Evolutionary conservation across 2,113 vertebrate species (phyloP).

Genomic region (Rhinichthys klamathensis): DNA sequence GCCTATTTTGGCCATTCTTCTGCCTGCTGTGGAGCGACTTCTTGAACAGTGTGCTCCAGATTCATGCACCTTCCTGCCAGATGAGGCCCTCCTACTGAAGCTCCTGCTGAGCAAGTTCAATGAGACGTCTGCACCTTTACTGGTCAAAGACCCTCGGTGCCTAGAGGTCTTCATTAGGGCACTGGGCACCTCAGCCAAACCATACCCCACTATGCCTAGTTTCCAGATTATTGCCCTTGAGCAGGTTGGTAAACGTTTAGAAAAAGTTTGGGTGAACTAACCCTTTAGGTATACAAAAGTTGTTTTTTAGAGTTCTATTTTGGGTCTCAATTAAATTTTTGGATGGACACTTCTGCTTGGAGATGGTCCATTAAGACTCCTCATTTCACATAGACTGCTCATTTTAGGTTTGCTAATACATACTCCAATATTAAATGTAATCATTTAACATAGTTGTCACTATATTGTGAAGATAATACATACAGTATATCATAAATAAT

Average conservation of each 20-base stretch:
- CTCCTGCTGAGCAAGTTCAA: constrained; percentile 85
- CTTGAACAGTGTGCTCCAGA: constrained; percentile 79
- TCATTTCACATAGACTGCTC: not conserved
- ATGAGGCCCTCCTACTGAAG: constrained; percentile 81
- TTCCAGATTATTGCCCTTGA: constrained; percentile 86
- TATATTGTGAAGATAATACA: not conserved
- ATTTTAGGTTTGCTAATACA: not conserved
- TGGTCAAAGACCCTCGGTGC: constrained; percentile 78
- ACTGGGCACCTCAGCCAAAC: constrained; percentile 72
- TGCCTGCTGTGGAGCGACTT: constrained; percentile 81
- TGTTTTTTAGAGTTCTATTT: no score
- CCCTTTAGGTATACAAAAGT: no score
- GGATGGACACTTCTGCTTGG: not conserved
- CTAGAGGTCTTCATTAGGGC: constrained; percentile 85
- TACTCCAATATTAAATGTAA: not conserved
- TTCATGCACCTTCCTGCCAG: constrained; percentile 72
- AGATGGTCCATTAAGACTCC: not conserved
- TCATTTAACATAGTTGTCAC: not conserved
- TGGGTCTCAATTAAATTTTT: not conserved
- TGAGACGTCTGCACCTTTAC: constrained; percentile 81
- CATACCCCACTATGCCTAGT: constrained; percentile 73
- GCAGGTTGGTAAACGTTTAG: constrained; percentile 75
- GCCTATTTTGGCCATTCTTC: constrained; percentile 79
- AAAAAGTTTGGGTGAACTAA: not conserved
- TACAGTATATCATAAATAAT: no score